Evolutionary conservation across 1,140 invertebrate species (phyloP).

Genomic region (Sarcophaga peregrina): DNA sequence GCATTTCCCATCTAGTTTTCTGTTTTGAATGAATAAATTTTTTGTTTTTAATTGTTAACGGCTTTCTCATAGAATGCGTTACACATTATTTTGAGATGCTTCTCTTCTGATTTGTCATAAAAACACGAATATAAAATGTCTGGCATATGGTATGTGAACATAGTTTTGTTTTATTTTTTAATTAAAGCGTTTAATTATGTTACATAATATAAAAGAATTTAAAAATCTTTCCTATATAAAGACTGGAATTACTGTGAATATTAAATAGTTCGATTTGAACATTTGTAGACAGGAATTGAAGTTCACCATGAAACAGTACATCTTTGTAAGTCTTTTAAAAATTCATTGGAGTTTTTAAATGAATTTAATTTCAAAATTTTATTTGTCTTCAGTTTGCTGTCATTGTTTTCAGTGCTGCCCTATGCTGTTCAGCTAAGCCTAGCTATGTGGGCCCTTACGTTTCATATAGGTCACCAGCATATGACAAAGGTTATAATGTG

Average conservation of each 20-base stretch:
- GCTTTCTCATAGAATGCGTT: no score
- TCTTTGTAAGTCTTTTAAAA: conserved; percentile 28
- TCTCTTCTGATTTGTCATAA: no score
- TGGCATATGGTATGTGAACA: no score
- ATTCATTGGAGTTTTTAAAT: background rate
- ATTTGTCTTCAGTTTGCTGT: conserved; percentile 12
- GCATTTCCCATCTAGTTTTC: no score
- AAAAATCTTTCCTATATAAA: conserved; percentile 31
- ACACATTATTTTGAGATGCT: no score
- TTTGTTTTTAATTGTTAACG: no score
- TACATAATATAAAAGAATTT: conserved; percentile 20
- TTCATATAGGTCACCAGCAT: background rate
- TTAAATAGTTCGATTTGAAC: conserved; percentile 32
- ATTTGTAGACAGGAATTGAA: background rate
- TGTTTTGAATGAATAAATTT: no score
- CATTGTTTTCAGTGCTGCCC: background rate
- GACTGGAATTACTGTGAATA: background rate
- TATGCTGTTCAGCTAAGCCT: background rate
- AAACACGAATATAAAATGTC: no score
- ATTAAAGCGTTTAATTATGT: conserved; percentile 9
- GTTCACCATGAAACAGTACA: conserved; percentile 2
- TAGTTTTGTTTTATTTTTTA: no score
- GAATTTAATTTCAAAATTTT: background rate
- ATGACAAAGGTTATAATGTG: background rate
- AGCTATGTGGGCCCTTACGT: background rate